Base-by-base conservation (phyloP, 2,797 vertebrate genomes). In the Poeciliopsis gracilis region DNA sequence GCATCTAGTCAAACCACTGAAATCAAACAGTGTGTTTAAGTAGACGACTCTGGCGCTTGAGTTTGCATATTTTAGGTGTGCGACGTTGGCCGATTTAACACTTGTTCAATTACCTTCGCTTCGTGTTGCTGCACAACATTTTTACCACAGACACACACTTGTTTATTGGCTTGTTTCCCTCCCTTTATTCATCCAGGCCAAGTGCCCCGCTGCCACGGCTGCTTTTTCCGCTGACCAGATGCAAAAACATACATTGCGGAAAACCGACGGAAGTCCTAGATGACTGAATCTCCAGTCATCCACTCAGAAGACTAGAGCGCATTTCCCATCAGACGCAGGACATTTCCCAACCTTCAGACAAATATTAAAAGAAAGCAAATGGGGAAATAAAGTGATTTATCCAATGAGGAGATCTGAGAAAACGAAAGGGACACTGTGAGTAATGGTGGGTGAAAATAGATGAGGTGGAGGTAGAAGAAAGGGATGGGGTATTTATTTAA, bases 401-500 rank as follows among this genome's bases (percentile, higher is more conserved):
- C 73, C 72, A 70, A 80, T 66, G 61, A 77, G 70, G 73, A 74
- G 38, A 59, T 71, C n/a, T 25, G 63, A 59, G 61, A 69, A 83
- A 87, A 55, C 20, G 66, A 77, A 41, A 83, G 77, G 79, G 8
- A 61, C 46, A 45, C 72, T 10, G 36, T 67, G 36, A 85, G 75
- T 79, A 84, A 45, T 49, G 45, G 25, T 41, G 78, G 73, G 80
- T 84, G 67, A 82, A 76, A 86, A 84, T 81, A 67, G 81, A 81
- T 80, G 47, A 67, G 80, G 81, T 76, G 77, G 70, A 80, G 78
- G 86, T 80, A 82, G 84, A 86, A 83, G 87, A 87, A 85, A 90
- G 82, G 71, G 90, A 89, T 90, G 89, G 87, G 90, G 92, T 90
- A 92, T 95, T 95, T 90, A 92, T 95, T 95, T 94, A 92, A 93